Conservation (phyloP, 2,113 vertebrate species). For the Spea bombifrons region DNA sequence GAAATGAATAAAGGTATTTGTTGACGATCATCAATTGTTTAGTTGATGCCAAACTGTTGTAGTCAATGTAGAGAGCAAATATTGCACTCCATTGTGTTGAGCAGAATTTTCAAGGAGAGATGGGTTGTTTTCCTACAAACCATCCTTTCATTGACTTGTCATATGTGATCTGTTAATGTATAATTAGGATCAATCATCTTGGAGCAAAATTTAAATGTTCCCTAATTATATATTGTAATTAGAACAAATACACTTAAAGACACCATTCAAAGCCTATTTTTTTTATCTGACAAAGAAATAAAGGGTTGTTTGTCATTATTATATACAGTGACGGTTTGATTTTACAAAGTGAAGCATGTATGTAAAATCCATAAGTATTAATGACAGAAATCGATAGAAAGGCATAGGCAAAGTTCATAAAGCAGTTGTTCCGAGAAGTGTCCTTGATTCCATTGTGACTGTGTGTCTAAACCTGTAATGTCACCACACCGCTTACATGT, state of each 20-base stretch:
- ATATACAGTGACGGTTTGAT: not conserved
- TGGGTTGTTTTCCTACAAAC: not conserved
- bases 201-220: slow-evolving; percentile 10
- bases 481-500: no score
- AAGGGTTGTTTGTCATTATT: not conserved
- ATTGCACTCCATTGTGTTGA: slow-evolving; percentile 1
- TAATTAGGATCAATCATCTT: slow-evolving; percentile 30
- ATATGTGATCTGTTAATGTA: slow-evolving; percentile 5
- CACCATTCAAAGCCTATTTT: not conserved
- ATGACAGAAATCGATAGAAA: no score
- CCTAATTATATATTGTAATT: slow-evolving; percentile 3
- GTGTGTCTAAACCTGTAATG: no score
- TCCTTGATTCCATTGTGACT: no score
- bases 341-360: not conserved
- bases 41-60: slow-evolving; percentile 4
- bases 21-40: slow-evolving; percentile 6
- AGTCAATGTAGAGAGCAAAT: slow-evolving; percentile 7
- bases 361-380: not conserved
- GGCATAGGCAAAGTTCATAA: no score
- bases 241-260: slow-evolving; percentile 1
- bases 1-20: slow-evolving; percentile 31
- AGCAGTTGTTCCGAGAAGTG: no score
- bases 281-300: not conserved
- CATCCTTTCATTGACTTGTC: slow-evolving; percentile 2
- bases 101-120: not conserved